Percentiles rank a stretch among this genome's conserved stretches.
Evolutionary conservation across 2,113 vertebrate species (phyloP).

Genomic region (Callipepla squamata): DNA sequence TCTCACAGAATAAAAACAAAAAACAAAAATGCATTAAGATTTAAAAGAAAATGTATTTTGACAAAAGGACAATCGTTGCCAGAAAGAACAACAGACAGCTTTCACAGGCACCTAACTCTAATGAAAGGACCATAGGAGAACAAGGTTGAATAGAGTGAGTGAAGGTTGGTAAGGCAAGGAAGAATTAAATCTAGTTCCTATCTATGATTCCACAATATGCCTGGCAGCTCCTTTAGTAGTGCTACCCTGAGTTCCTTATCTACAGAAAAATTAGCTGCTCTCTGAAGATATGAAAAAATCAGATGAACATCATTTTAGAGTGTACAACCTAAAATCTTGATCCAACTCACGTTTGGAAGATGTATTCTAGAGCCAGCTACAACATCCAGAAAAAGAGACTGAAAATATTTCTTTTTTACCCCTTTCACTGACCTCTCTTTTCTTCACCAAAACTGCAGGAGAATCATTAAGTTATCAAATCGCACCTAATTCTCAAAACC

Average conservation of each 20-base stretch:
- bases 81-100: neutral
- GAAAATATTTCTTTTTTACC: neutral
- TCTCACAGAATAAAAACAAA: neutral
- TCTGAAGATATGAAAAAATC: neutral
- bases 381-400: neutral
- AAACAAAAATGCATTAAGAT: neutral
- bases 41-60: neutral
- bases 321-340: neutral
- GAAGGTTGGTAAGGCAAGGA: neutral
- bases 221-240: neutral
- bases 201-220: neutral
- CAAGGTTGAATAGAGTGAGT: neutral
- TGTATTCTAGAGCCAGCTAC: neutral
- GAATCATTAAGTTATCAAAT: neutral
- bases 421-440: neutral
- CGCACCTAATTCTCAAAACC: neutral
- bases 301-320: neutral
- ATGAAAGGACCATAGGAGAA: neutral
- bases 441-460: neutral
- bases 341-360: neutral
- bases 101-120: neutral
- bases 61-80: neutral
- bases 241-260: neutral
- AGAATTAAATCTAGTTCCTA: neutral
- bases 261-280: neutral